These are phyloP conservation scores for Argynnis bischoffii DNA, from an alignment of 2,888 invertebrate species.

Conservation along the genomic window DNA sequence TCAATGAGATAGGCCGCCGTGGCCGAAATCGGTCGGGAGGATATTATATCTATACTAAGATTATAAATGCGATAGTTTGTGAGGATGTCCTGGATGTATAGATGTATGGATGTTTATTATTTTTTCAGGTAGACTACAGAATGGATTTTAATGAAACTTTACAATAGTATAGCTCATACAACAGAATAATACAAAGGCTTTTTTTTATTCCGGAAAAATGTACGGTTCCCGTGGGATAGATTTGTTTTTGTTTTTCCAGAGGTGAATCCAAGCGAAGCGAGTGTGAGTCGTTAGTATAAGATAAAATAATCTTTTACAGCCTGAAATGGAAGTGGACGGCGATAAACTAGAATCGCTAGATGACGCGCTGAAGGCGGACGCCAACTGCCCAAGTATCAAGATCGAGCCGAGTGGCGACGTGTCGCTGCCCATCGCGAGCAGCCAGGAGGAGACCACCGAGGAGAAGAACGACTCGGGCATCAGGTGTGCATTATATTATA, in stretches of 20 bases:
- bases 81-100: too few relatives aligned
- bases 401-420: slow-evolving; percentile 66
- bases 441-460: slow-evolving; percentile 70
- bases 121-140: too few relatives aligned
- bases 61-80: too few relatives aligned
- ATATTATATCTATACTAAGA: too few relatives aligned
- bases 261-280: too few relatives aligned
- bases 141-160: too few relatives aligned
- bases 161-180: too few relatives aligned
- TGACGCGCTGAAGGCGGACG: slow-evolving; percentile 57
- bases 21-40: too few relatives aligned
- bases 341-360: slow-evolving; percentile 64
- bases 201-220: not conserved
- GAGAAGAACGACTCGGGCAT: slow-evolving; percentile 79
- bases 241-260: not conserved
- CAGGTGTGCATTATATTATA: slow-evolving; percentile 52
- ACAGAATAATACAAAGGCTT: too few relatives aligned
- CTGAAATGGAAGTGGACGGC: slow-evolving; percentile 70
- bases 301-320: slow-evolving; percentile 44
- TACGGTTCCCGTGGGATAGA: too few relatives aligned
- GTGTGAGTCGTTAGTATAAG: not conserved
- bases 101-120: too few relatives aligned
- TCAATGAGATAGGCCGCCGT: too few relatives aligned
- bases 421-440: slow-evolving; percentile 58
- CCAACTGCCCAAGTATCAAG: slow-evolving; percentile 70